Percentiles rank a stretch among this genome's conserved stretches.
Conservation (phyloP, 1,140 invertebrate species). For the Drosophila triauraria region DNA sequence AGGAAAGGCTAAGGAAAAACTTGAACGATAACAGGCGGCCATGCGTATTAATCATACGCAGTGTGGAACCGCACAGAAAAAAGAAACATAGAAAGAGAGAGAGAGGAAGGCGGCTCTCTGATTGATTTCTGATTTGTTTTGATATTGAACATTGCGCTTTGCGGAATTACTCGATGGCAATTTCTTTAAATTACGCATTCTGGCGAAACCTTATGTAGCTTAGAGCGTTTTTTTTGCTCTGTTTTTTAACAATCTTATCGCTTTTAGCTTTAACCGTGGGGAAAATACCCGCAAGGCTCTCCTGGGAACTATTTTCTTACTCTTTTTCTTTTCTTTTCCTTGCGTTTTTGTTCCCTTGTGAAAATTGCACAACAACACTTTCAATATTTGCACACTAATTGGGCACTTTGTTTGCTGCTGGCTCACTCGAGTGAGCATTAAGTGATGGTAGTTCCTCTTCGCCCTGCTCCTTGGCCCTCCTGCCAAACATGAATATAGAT, state of each 20-base stretch:
- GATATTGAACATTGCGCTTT: constrained; percentile 1
- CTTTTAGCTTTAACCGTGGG: not conserved
- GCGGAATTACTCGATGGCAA: constrained; percentile 1
- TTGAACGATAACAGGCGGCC: constrained; percentile 23
- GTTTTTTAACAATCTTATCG: constrained; percentile 46
- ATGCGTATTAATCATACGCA: constrained; percentile 48
- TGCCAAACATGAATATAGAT: constrained; percentile 76
- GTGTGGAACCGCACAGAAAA: not conserved
- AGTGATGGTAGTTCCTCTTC: constrained; percentile 45
- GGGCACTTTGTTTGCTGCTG: constrained; percentile 65
- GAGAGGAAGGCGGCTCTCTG: not conserved
- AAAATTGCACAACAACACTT: constrained; percentile 63
- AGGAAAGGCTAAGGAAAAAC: not conserved
- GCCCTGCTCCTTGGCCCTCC: not conserved
- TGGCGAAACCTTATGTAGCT: constrained; percentile 4
- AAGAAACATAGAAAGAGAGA: not conserved
- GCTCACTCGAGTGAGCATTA: constrained; percentile 57
- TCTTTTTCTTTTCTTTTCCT: constrained; percentile 8
- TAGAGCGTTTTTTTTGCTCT: not conserved
- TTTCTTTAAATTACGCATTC: constrained; percentile 26
- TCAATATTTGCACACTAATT: constrained; percentile 83
- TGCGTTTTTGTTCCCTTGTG: constrained; percentile 14
- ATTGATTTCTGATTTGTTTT: constrained; percentile 51
- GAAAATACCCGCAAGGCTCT: constrained; percentile 1
- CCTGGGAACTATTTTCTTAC: constrained; percentile 26